Conservation (phyloP, 2,113 vertebrate species). For the Hydrolagus affinis region DNA sequence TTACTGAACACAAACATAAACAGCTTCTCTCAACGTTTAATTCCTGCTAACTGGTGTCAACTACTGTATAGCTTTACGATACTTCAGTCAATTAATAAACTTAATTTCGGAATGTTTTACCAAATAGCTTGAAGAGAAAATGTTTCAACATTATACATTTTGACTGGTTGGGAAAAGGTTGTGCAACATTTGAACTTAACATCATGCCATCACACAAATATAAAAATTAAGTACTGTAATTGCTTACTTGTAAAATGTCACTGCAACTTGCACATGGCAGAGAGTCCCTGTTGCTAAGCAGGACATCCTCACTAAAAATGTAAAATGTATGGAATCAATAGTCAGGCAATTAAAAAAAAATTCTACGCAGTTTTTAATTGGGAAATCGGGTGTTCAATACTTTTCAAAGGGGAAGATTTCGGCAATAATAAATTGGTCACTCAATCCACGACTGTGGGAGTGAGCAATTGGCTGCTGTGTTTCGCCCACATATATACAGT, state of each 20-base stretch:
- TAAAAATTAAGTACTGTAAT: not conserved
- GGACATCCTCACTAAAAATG: not conserved
- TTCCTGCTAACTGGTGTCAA: not conserved
- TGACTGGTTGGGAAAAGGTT: not conserved
- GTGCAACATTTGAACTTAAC: not conserved
- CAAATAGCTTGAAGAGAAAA: not conserved
- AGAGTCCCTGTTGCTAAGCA: slow-evolving; percentile 4
- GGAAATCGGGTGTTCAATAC: too few relatives aligned
- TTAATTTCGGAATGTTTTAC: not conserved
- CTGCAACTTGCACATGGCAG: not conserved
- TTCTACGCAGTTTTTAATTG: too few relatives aligned
- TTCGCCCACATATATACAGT: too few relatives aligned
- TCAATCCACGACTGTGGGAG: too few relatives aligned
- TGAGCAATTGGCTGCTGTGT: too few relatives aligned
- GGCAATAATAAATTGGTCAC: too few relatives aligned
- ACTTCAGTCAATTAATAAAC: not conserved
- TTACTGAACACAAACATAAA: not conserved
- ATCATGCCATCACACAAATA: not conserved
- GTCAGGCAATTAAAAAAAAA: not conserved
- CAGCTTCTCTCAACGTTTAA: not conserved
- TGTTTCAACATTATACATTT: not conserved
- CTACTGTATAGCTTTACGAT: not conserved
- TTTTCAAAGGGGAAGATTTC: too few relatives aligned
- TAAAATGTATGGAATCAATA: not conserved
- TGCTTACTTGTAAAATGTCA: slow-evolving; percentile 22